Percentiles rank a stretch among this genome's conserved stretches.
Evolutionary conservation across 2,113 vertebrate genomes (phyloP).

Genomic region (Coregonus clupeaformis): DNA sequence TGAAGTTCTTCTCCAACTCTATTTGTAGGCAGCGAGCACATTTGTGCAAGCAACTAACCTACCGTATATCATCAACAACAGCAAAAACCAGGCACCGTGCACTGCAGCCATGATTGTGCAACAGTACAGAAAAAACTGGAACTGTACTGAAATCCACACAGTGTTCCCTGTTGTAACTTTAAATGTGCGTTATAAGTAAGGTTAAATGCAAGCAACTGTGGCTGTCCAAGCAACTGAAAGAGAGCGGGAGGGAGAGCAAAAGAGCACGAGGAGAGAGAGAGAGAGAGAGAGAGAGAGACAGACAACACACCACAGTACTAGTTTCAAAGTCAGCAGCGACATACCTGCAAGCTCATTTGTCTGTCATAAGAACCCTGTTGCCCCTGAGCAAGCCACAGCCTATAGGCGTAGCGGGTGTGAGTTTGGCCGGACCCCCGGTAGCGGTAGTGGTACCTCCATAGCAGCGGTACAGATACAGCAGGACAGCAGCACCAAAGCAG

Average conservation of each 20-base stretch:
- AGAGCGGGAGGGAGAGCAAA: not conserved
- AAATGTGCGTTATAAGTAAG: not conserved
- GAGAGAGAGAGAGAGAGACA: not conserved
- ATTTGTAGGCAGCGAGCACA: not conserved
- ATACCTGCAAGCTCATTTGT: constrained; percentile 84
- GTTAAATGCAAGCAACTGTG: constrained; percentile 12
- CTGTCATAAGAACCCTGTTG: constrained; percentile 57
- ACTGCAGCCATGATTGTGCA: not conserved
- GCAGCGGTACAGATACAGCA: constrained; percentile 36
- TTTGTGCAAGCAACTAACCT: not conserved
- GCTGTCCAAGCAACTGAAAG: constrained; percentile 11
- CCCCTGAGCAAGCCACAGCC: constrained; percentile 60
- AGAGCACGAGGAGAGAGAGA: not conserved
- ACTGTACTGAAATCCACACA: not conserved
- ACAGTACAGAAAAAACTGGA: not conserved
- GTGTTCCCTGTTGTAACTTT: not conserved
- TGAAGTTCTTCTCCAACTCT: not conserved
- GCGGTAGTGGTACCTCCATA: constrained; percentile 55
- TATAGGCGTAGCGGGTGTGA: constrained; percentile 57
- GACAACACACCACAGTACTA: not conserved
- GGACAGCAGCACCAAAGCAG: constrained; percentile 53
- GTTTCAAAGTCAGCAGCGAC: constrained; percentile 39
- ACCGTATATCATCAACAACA: not conserved
- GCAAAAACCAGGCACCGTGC: not conserved
- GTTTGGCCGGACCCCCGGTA: constrained; percentile 51